A percentile compares a stretch with the other conserved stretches of the same genome.
These are phyloP conservation scores for Zosterops borbonicus DNA, from an alignment of 2,113 vertebrate genomes.

Conservation along the genomic window DNA sequence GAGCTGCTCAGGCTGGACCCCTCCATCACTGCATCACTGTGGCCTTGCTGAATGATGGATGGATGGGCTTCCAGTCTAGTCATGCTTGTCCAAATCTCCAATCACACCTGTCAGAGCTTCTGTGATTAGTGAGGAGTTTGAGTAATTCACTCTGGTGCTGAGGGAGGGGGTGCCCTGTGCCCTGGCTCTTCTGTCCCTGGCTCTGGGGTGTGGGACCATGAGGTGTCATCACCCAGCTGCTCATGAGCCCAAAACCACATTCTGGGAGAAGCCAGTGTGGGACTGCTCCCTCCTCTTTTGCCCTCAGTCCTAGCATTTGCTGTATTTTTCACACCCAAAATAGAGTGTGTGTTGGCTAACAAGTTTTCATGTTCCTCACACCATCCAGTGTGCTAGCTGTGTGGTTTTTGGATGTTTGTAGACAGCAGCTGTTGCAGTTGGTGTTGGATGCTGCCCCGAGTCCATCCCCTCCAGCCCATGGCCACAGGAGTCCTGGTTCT, in stretches of 20 bases:
- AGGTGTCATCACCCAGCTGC: neutral
- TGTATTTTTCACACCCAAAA: neutral
- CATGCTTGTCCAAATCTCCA: accelerated
- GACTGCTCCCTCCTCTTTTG: neutral
- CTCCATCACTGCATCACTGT: neutral
- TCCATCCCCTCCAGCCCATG: conserved; percentile 64
- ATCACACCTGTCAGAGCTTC: neutral
- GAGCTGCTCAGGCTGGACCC: neutral
- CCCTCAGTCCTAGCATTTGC: neutral
- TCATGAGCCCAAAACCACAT: accelerated
- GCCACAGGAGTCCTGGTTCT: conserved; percentile 1
- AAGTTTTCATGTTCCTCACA: accelerated
- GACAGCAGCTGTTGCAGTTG: conserved; percentile 78
- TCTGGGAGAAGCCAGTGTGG: neutral
- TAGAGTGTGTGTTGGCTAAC: neutral
- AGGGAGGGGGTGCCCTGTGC: neutral
- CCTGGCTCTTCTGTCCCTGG: neutral
- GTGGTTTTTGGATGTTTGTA: conserved; percentile 53
- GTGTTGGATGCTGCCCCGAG: conserved; percentile 75
- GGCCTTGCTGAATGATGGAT: neutral
- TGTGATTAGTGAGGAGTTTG: neutral
- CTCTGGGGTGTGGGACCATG: neutral
- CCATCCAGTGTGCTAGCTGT: neutral
- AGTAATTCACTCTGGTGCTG: accelerated
- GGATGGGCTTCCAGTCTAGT: neutral